Percentiles rank a stretch among this genome's conserved stretches.
phyloP scores from a whole-genome alignment of 2,888 invertebrate species.

The Schizaphis graminum region DNA sequence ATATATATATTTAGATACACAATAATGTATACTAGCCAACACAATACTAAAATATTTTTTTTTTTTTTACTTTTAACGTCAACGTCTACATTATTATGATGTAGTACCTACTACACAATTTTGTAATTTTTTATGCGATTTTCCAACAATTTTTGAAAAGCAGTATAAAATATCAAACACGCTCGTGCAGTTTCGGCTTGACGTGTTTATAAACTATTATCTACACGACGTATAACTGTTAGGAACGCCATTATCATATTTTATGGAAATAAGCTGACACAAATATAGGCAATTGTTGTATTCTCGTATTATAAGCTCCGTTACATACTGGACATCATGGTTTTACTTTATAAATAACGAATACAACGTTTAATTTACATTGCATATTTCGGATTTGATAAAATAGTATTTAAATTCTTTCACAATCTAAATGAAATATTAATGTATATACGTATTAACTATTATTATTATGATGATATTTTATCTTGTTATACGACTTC shows the following conservation, averaged over 20 bases:
- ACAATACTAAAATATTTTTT: not conserved
- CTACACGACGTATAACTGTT: not conserved
- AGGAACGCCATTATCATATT: not conserved
- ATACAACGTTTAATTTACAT: not conserved
- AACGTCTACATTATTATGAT: not conserved
- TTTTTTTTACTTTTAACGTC: not conserved
- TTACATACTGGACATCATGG: not conserved
- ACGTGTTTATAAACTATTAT: not conserved
- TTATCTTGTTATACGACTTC: too few species aligned
- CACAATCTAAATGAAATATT: not conserved
- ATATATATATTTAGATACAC: not conserved
- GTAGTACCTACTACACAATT: not conserved
- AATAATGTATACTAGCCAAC: not conserved
- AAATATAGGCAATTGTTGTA: not conserved
- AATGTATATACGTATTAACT: not conserved
- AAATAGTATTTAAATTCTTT: not conserved
- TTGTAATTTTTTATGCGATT: not conserved
- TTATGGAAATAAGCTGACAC: constrained; percentile 8
- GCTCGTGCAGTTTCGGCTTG: not conserved
- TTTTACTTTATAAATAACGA: not conserved
- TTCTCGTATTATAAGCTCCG: not conserved
- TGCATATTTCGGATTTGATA: not conserved
- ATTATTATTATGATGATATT: not conserved
- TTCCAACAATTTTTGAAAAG: not conserved
- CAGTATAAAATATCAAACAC: not conserved